These are phyloP conservation scores for Lophotriccus pileatus DNA, from an alignment of 2,797 vertebrate genomes.

Conservation along the genomic window DNA sequence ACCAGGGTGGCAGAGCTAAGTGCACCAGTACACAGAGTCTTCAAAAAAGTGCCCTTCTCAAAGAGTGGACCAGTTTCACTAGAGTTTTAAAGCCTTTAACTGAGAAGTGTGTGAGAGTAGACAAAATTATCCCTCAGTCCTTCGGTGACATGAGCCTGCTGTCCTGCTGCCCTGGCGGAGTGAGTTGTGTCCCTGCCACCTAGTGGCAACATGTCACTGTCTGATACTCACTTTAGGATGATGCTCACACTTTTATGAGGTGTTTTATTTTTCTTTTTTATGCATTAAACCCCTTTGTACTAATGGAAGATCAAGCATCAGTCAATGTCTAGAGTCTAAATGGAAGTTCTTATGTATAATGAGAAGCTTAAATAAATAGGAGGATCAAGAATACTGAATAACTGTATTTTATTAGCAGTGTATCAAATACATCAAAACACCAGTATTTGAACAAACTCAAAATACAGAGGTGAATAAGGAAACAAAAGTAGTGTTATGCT, in stretches of 20 bases:
- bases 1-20: background rate
- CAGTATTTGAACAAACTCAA: background rate
- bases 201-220: background rate
- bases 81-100: background rate
- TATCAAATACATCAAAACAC: background rate
- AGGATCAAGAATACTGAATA: background rate
- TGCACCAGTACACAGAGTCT: background rate
- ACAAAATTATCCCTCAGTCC: too few species aligned
- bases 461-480: background rate
- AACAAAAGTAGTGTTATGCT: background rate
- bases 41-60: background rate
- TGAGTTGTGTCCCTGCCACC: conserved; percentile 39
- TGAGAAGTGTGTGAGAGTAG: background rate
- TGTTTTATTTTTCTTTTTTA: background rate
- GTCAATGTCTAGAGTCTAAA: background rate
- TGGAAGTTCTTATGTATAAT: background rate
- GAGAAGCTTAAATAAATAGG: background rate
- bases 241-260: background rate
- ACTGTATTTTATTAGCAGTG: background rate
- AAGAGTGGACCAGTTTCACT: background rate
- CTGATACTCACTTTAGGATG: accelerated
- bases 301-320: background rate
- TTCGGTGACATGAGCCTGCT: accelerated
- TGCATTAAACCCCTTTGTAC: background rate
- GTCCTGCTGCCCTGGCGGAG: background rate